These are phyloP conservation scores for Dromaius novaehollandiae DNA, from an alignment of 2,113 vertebrate species.

Conservation along the genomic window DNA sequence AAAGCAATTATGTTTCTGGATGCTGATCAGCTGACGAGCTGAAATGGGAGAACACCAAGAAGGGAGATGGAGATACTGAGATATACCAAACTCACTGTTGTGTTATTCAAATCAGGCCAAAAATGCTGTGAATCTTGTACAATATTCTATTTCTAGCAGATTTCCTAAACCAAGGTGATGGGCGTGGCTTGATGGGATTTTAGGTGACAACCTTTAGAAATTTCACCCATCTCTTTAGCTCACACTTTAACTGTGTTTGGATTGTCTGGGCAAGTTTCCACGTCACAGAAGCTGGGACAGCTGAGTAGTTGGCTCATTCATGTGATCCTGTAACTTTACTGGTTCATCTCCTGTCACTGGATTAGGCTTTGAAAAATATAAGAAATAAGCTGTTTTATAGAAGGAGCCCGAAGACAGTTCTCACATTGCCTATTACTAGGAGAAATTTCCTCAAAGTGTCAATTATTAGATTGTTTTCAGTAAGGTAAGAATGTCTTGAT, in stretches of 20 bases:
- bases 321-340: neutral
- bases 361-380: neutral
- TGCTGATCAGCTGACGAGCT: neutral
- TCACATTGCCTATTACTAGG: neutral
- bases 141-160: neutral
- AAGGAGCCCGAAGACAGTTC: neutral
- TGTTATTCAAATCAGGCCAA: neutral
- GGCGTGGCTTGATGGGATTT: neutral
- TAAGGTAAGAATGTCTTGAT: neutral
- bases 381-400: neutral
- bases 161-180: neutral
- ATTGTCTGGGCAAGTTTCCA: neutral
- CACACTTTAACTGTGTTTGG: neutral
- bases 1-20: neutral
- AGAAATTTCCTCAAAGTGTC: neutral
- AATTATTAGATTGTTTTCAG: neutral
- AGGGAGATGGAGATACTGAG: neutral
- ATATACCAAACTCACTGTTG: neutral
- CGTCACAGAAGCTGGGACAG: neutral
- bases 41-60: neutral
- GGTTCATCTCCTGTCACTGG: neutral
- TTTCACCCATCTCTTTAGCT: neutral
- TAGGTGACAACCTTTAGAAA: neutral
- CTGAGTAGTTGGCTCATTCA: neutral
- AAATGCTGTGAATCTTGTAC: neutral